These are phyloP conservation scores for Platycnemis pennipes DNA, from an alignment of 2,888 invertebrate genomes.

Conservation along the genomic window DNA sequence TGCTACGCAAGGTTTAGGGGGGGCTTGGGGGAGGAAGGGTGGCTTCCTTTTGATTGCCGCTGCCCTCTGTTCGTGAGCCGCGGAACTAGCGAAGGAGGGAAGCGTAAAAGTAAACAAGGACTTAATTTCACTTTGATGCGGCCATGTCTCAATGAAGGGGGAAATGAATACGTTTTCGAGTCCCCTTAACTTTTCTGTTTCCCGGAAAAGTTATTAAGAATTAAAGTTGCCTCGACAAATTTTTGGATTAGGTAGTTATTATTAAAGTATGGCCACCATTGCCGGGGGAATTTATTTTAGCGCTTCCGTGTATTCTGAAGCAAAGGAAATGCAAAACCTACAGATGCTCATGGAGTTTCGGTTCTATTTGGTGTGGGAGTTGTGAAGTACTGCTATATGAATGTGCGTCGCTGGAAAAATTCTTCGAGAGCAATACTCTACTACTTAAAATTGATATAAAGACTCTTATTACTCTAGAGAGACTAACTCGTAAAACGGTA, in stretches of 20 bases:
- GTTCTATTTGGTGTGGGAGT: too few species aligned
- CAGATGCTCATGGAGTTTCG: neutral
- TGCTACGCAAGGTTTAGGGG: neutral
- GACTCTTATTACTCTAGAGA: too few species aligned
- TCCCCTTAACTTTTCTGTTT: neutral
- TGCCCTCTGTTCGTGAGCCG: neutral
- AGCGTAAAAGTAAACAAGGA: neutral
- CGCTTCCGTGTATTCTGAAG: neutral
- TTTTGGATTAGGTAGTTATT: neutral
- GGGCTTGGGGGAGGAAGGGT: neutral
- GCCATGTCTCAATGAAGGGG: neutral
- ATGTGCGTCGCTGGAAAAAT: too few species aligned
- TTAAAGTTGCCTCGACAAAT: neutral
- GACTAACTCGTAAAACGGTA: too few species aligned
- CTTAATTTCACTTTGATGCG: conserved; percentile 18
- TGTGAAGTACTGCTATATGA: too few species aligned
- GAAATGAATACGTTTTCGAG: neutral
- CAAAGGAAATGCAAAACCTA: neutral
- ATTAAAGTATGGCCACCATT: neutral
- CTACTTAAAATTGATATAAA: too few species aligned
- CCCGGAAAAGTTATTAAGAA: neutral
- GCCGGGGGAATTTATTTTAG: neutral
- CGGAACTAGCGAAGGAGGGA: neutral
- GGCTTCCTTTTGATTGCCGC: conserved; percentile 33
- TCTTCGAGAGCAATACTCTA: too few species aligned